These are phyloP conservation scores for Nipponia nippon DNA, from an alignment of 2,113 vertebrate species.

Conservation along the genomic window DNA sequence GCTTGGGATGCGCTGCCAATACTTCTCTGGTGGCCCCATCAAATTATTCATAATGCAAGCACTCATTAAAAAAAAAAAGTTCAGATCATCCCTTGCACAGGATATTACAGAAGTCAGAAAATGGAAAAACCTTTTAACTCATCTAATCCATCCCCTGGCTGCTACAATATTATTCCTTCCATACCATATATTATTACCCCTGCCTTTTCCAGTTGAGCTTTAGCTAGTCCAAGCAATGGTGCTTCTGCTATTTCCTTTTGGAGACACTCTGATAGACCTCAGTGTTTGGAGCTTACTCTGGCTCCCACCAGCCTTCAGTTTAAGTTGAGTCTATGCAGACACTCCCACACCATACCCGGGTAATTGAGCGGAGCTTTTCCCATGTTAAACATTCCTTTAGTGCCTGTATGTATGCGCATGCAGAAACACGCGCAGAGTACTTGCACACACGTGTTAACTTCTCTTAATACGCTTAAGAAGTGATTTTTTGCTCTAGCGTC, in stretches of 20 bases:
- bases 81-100: conserved; percentile 55
- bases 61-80: conserved; percentile 48
- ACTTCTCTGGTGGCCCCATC: conserved; percentile 59
- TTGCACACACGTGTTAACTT: neutral
- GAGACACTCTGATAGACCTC: conserved; percentile 23
- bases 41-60: conserved; percentile 28
- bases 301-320: neutral
- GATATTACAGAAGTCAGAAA: conserved; percentile 64
- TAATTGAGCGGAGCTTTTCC: neutral
- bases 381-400: neutral
- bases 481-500: neutral
- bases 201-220: conserved; percentile 44
- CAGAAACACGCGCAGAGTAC: neutral
- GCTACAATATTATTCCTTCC: conserved; percentile 57
- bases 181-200: conserved; percentile 44
- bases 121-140: conserved; percentile 65
- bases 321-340: neutral
- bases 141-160: conserved; percentile 51
- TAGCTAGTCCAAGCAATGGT: neutral
- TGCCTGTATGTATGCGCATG: neutral
- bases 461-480: neutral
- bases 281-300: neutral
- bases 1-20: conserved; percentile 29
- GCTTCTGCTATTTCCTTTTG: conserved; percentile 46
- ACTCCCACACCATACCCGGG: neutral